A percentile compares a stretch with the other conserved stretches of the same genome.
phyloP scores from a whole-genome alignment of 2,113 vertebrate genomes.

The Pseudopipra pipra region DNA sequence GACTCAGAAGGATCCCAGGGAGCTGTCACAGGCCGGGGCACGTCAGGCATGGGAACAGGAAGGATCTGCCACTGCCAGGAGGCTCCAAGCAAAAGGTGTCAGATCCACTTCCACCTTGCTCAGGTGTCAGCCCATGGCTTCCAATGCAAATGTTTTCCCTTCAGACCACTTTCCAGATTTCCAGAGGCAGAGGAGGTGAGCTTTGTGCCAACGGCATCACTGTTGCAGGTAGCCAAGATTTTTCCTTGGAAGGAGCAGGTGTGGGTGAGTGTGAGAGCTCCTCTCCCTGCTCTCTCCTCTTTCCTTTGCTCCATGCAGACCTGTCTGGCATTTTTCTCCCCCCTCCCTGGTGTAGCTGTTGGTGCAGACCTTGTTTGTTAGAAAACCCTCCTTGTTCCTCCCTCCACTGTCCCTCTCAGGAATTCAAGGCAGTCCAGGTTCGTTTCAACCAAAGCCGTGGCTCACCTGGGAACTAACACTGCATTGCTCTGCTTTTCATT shows the following conservation, averaged over 20 bases:
- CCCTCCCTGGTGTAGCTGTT: not conserved
- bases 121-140: not conserved
- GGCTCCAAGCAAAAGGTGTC: slow-evolving; percentile 14
- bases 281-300: not conserved
- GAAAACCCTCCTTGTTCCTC: not conserved
- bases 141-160: slow-evolving; percentile 54
- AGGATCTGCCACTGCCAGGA: not conserved
- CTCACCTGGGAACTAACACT: not conserved
- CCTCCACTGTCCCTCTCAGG: not conserved
- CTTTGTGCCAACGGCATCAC: not conserved
- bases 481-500: not conserved
- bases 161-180: not conserved
- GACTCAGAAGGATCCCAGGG: not conserved
- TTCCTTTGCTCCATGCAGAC: not conserved
- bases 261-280: not conserved
- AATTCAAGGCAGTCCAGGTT: not conserved
- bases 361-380: not conserved
- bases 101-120: slow-evolving; percentile 28
- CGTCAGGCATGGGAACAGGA: not conserved
- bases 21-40: not conserved
- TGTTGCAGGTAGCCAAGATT: not conserved
- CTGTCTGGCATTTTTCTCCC: too few relatives aligned
- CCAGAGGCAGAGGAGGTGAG: not conserved
- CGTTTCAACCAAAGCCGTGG: too few relatives aligned
- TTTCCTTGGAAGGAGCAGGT: not conserved